Percentiles rank a stretch among this genome's conserved stretches.
phyloP scores from a whole-genome alignment of 2,888 invertebrate species.

The Lasioglossum vierecki region DNA sequence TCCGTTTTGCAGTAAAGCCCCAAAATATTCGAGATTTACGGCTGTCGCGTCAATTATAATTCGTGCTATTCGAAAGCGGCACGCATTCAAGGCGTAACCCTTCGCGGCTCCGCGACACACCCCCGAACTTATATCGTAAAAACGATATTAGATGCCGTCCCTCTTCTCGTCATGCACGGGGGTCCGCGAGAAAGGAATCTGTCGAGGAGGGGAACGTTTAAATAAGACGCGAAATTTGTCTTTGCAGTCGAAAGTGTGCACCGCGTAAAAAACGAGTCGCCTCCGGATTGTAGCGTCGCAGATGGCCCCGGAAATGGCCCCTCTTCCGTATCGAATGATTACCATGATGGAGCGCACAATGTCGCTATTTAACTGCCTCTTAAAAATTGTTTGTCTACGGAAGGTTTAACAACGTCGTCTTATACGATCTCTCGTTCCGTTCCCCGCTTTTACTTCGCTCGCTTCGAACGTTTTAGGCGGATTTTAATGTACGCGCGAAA shows the following conservation, averaged over 20 bases:
- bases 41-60: conserved; percentile 83
- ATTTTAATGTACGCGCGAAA: conserved; percentile 57
- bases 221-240: conserved; percentile 81
- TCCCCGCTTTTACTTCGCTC: conserved; percentile 50
- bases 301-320: conserved; percentile 61
- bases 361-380: conserved; percentile 74
- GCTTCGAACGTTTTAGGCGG: conserved; percentile 59
- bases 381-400: conserved; percentile 81
- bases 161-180: conserved; percentile 20
- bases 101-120: conserved; percentile 75
- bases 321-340: conserved; percentile 60
- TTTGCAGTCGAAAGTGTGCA: conserved; percentile 67
- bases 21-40: conserved; percentile 81
- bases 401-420: conserved; percentile 57
- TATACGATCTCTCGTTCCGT: conserved; percentile 64
- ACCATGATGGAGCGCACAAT: conserved; percentile 62
- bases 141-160: conserved; percentile 79
- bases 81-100: conserved; percentile 62
- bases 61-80: conserved; percentile 79
- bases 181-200: background rate
- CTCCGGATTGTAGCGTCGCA: conserved; percentile 71
- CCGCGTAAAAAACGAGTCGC: conserved; percentile 63
- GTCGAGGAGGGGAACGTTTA: conserved; percentile 73
- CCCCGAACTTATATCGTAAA: conserved; percentile 83
- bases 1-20: conserved; percentile 80